These are phyloP conservation scores for Cavia aperea DNA, from an alignment of 2,113 vertebrate genomes.

Conservation along the genomic window DNA sequence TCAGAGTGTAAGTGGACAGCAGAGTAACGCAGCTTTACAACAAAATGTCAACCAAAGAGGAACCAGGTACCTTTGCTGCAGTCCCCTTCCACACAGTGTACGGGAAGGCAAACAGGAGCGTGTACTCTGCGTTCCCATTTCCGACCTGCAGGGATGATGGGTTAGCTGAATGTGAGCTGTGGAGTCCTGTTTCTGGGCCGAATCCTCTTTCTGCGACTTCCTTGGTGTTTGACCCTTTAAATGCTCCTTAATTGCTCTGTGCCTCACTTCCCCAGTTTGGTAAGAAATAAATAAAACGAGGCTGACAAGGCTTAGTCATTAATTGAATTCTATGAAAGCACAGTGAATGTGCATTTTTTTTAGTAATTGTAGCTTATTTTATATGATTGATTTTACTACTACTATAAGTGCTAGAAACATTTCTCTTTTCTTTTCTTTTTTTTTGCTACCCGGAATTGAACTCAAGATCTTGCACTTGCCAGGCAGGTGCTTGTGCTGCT, in stretches of 20 bases:
- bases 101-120: neutral
- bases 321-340: neutral
- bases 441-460: too few species aligned
- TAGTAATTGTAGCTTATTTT: slow-evolving; percentile 9
- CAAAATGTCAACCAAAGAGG: slow-evolving; percentile 13
- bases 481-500: too few species aligned
- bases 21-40: neutral
- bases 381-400: neutral
- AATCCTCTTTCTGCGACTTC: neutral
- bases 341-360: neutral
- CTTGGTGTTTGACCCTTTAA: neutral
- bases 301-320: neutral
- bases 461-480: too few species aligned
- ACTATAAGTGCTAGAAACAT: too few species aligned
- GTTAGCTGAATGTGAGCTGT: neutral
- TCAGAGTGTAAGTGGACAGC: slow-evolving; percentile 15
- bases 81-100: neutral
- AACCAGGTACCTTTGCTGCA: neutral
- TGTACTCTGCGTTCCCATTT: neutral
- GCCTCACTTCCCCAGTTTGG: neutral
- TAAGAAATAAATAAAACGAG: slow-evolving; percentile 16
- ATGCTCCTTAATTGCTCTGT: neutral
- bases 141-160: neutral
- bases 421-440: too few species aligned
- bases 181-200: neutral